phyloP scores from a whole-genome alignment of 64 coral and sea anemone genomes.

The Stichodactyla mertensii region DNA sequence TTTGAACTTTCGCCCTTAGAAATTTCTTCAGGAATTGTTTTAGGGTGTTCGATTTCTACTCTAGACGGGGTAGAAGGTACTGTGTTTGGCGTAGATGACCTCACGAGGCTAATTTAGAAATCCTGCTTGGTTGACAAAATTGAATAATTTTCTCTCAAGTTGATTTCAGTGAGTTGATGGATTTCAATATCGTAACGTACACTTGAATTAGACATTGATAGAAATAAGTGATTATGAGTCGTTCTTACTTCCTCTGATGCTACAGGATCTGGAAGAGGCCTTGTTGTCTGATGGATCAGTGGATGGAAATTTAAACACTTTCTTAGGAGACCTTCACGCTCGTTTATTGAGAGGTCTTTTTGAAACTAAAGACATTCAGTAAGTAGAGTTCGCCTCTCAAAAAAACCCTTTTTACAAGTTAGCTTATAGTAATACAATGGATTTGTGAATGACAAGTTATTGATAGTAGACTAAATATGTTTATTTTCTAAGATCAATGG shows the following conservation, averaged over 20 bases:
- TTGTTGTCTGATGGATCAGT: conserved; percentile 85
- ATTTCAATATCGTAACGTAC: conserved; percentile 8
- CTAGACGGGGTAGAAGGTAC: neutral
- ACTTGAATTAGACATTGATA: conserved; percentile 1
- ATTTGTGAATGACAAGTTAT: conserved; percentile 3
- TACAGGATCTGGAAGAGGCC: conserved; percentile 93
- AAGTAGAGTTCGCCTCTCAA: conserved; percentile 46
- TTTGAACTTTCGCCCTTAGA: conserved; percentile 23
- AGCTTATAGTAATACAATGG: conserved; percentile 6
- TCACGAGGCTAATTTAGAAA: conserved; percentile 4
- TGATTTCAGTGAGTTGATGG: conserved; percentile 1
- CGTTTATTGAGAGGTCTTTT: conserved; percentile 81
- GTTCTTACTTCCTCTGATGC: neutral
- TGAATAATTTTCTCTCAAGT: conserved; percentile 1
- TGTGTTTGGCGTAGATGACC: neutral
- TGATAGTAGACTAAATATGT: conserved; percentile 4
- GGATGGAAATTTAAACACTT: conserved; percentile 70
- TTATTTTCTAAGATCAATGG: neutral
- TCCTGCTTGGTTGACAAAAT: neutral
- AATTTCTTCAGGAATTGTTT: neutral
- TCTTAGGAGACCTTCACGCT: conserved; percentile 93
- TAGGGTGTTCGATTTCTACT: conserved; percentile 33
- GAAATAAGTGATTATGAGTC: neutral
- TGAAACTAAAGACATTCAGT: conserved; percentile 92
- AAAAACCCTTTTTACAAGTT: neutral